These are phyloP conservation scores for Himantopus leucocephalus DNA, from an alignment of 2,113 vertebrate genomes.

Conservation along the genomic window DNA sequence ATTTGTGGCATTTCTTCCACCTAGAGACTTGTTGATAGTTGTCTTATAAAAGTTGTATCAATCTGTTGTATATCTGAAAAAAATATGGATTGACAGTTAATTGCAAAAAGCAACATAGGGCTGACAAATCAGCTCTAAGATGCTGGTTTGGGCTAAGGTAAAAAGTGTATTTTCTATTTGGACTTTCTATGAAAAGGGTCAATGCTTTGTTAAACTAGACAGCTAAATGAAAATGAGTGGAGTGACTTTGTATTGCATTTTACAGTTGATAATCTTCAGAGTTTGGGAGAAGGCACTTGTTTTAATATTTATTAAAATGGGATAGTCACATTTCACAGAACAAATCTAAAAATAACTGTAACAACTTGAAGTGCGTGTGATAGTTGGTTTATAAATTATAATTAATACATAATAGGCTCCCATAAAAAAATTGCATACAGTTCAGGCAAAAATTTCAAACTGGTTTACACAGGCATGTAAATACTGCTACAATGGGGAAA, in stretches of 20 bases:
- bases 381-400: background rate
- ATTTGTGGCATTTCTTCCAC: background rate
- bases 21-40: background rate
- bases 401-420: background rate
- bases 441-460: background rate
- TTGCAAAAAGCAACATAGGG: background rate
- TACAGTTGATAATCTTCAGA: background rate
- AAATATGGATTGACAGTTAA: background rate
- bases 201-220: background rate
- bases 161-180: background rate
- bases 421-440: background rate
- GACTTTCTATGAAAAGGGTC: background rate
- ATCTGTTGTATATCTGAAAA: background rate
- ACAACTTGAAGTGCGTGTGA: background rate
- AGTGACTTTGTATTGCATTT: background rate
- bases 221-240: background rate
- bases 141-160: background rate
- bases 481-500: background rate
- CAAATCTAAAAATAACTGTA: background rate
- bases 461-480: background rate
- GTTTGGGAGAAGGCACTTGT: background rate
- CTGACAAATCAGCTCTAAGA: background rate
- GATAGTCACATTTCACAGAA: background rate
- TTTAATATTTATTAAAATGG: slow-evolving; percentile 11
- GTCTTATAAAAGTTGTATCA: background rate